Evolutionary conservation across 2,888 invertebrate genomes (phyloP), one percentile per base, ranked within the genome.

Genomic region (Cephus spinipes): DNA sequence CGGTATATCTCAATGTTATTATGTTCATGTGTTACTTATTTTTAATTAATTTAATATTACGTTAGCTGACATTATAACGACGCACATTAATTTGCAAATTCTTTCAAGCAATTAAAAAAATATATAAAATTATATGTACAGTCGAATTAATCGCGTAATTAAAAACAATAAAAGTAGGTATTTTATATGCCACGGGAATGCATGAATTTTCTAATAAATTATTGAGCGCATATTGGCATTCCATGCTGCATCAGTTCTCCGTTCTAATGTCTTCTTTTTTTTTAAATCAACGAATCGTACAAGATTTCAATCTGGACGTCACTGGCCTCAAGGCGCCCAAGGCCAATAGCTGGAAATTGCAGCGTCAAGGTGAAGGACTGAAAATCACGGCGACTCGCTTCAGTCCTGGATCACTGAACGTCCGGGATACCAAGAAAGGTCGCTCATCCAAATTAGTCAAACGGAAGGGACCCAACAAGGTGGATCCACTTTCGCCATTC

Each of bases 401-500:
- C 23, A 9, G 55, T 55, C 55, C 55, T 55, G 55, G 55, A 55
- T 55, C 55, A 23, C 55, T 55, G 55, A 55, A 55, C 55, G 55
- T 55, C 55, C 55, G 55, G 55, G 55, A 55, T 55, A 55, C 23
- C 55, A 23, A 55, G 55, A 55, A 55, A 55, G 55, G 55, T 55
- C 55, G 23, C 55, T 55, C 55, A 55, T 55, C 83, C 81, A 82
- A 87, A 86, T 85, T 82, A 79, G 85, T 79, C 32, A 81, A 82
- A 78, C 84, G 84, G 87, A 87, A 87, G 82, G 79, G 84, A 87
- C 80, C 35, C 40, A 30, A 33, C 33, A 33, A 30, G 74, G n/a
- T 33, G 74, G 82, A 79, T 79, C 73, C 79, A 79, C 87, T 86
- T 86, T 84, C 83, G 83, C 85, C 79, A n/a, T 73, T 80, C 79